Base-by-base conservation (phyloP, 2,797 vertebrate species). In the Margarornis squamiger region DNA sequence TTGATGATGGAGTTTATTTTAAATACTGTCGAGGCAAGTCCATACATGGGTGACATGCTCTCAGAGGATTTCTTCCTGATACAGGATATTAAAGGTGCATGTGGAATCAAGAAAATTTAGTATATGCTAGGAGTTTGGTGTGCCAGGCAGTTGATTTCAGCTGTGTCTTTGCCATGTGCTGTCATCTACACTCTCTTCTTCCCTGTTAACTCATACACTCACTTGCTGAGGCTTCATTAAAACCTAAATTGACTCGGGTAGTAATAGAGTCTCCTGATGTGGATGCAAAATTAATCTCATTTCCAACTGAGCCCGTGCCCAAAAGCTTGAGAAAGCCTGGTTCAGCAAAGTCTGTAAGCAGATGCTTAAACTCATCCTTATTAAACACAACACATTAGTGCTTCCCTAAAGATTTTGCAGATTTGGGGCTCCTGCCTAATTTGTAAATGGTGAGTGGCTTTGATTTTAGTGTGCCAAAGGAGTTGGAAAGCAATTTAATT, bases 401-500 rank as follows among this genome's bases (percentile, higher is more conserved):
- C 21, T 72, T 96, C 81, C 84, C 66, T 78, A 65, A 93, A 93
- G 54, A 75, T 92, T 92, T 80, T 83, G 49, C 65, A 90, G 75
- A 86, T 95, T 26, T 86, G 57, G 61, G 73, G 45, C 68, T 92
- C 57, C 24, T 86, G 91, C 22, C 38, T 91, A 52, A 51, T 51
- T 94, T 77, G 36, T 78, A 90, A 88, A 54, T 88, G 54, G 78
- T 71, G 70, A 92, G 81, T 73, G 76, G 43, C 61, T 95, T 92
- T 91, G 78, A 93, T 92, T 93, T 92, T 45, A 88, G 39, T n/a
- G 48, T 92, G 84, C 54, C 81, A 93, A 89, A 92, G 78, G 92
- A 94, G 65, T 70, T 84, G 7, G 14, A 86, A 96, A 92, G 78
- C 72, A 80, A 90, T 88, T 90, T 88, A 87, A 86, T 92, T 96